These are phyloP conservation scores for Chroicocephalus ridibundus DNA, from an alignment of 2,113 vertebrate genomes.

Conservation along the genomic window DNA sequence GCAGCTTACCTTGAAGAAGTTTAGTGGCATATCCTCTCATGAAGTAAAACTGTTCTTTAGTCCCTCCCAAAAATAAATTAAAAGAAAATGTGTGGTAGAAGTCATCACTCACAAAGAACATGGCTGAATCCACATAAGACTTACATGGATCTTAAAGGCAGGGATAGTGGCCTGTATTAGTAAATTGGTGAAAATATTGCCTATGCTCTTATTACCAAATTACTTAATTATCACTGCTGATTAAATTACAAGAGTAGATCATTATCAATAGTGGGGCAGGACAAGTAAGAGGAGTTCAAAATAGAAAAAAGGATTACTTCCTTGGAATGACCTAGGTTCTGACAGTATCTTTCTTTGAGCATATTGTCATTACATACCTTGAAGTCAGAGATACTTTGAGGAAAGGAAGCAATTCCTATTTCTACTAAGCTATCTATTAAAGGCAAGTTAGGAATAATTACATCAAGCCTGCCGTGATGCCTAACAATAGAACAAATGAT, in stretches of 20 bases:
- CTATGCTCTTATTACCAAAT: neutral
- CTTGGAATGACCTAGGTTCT: neutral
- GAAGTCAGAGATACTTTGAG: neutral
- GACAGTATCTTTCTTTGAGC: neutral
- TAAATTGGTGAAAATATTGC: neutral
- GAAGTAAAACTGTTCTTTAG: neutral
- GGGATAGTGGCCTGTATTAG: neutral
- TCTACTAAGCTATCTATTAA: neutral
- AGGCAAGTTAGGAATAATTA: neutral
- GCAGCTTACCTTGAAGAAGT: neutral
- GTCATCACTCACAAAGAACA: neutral
- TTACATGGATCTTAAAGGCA: neutral
- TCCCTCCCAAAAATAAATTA: neutral
- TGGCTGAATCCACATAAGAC: neutral
- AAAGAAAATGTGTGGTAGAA: neutral
- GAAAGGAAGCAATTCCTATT: neutral
- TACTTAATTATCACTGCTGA: neutral
- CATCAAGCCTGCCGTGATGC: neutral
- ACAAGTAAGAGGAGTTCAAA: neutral
- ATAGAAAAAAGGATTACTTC: neutral
- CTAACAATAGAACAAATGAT: neutral
- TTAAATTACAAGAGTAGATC: neutral
- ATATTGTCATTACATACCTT: neutral
- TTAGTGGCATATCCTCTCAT: neutral
- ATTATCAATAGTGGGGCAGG: neutral